phyloP scores from a whole-genome alignment of 2,888 invertebrate species.

The Eledona agricola region DNA sequence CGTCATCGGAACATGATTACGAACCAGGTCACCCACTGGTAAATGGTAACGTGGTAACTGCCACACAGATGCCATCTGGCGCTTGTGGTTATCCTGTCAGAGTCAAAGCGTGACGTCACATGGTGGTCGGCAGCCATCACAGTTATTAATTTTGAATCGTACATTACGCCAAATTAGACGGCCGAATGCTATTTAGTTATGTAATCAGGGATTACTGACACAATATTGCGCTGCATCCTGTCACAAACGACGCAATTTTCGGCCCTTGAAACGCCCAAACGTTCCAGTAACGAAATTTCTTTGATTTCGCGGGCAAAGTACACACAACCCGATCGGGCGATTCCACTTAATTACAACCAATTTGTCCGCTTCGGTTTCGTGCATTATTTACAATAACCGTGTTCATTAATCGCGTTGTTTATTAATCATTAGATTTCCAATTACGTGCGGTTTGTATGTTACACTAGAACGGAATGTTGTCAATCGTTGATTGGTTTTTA shows the following conservation, averaged over 20 bases:
- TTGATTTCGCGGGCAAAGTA: no score
- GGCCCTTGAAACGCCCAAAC: no score
- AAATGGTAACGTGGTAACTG: no score
- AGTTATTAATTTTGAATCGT: conserved; percentile 31
- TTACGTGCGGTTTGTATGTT: conserved; percentile 4
- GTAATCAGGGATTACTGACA: conserved; percentile 24
- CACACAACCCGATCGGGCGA: conserved; percentile 5
- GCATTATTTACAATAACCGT: conserved; percentile 24
- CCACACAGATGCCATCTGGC: conserved; percentile 17
- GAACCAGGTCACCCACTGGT: conserved; percentile 30
- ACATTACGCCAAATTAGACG: conserved; percentile 24
- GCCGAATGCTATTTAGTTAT: conserved; percentile 18
- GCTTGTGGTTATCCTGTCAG: conserved; percentile 19
- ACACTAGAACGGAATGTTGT: conserved; percentile 7
- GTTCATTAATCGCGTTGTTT: conserved; percentile 24
- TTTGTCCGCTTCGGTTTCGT: conserved; percentile 12
- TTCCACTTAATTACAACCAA: conserved; percentile 19
- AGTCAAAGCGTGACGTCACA: conserved; percentile 23
- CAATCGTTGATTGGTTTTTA: conserved; percentile 24
- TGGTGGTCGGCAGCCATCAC: conserved; percentile 27
- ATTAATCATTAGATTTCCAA: conserved; percentile 27
- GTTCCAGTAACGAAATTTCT: no score
- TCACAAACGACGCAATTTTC: conserved; percentile 2
- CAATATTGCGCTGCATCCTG: not conserved
- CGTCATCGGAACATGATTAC: conserved; percentile 26